phyloP scores from a whole-genome alignment of 2,888 invertebrate species.

The Agrilus mali region DNA sequence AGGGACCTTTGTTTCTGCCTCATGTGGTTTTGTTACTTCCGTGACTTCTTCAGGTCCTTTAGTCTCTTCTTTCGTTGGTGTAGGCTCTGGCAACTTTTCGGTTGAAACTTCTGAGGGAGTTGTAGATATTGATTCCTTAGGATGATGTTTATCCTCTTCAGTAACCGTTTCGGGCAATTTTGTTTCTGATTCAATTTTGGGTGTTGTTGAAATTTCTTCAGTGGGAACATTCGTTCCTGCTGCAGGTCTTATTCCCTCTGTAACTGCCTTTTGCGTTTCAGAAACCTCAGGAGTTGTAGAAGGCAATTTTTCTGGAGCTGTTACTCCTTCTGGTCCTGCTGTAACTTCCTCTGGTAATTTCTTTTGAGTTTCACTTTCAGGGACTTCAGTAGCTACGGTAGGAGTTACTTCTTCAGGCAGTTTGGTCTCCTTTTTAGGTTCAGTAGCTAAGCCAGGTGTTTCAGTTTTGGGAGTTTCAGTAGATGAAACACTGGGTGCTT shows the following conservation, averaged over 20 bases:
- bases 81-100: conserved; percentile 1
- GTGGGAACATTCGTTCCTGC: neutral
- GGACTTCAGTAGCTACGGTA: conserved; percentile 5
- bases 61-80: conserved; percentile 1
- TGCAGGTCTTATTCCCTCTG: neutral
- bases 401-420: conserved; percentile 2
- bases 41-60: conserved; percentile 1
- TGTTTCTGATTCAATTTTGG: neutral
- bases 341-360: conserved; percentile 5
- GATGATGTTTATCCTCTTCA: neutral
- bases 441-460: neutral
- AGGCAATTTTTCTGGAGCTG: conserved; percentile 3
- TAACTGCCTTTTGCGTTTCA: conserved; percentile 1
- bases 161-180: neutral
- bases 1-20: neutral
- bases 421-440: conserved; percentile 4
- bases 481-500: neutral
- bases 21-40: conserved; percentile 3
- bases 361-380: neutral
- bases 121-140: neutral
- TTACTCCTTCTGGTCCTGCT: conserved; percentile 7
- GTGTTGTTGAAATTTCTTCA: neutral
- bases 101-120: neutral
- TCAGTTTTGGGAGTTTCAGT: neutral
- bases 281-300: conserved; percentile 5